Conservation (phyloP, 2,797 vertebrate species). For the Phataginus tetradactyla region DNA sequence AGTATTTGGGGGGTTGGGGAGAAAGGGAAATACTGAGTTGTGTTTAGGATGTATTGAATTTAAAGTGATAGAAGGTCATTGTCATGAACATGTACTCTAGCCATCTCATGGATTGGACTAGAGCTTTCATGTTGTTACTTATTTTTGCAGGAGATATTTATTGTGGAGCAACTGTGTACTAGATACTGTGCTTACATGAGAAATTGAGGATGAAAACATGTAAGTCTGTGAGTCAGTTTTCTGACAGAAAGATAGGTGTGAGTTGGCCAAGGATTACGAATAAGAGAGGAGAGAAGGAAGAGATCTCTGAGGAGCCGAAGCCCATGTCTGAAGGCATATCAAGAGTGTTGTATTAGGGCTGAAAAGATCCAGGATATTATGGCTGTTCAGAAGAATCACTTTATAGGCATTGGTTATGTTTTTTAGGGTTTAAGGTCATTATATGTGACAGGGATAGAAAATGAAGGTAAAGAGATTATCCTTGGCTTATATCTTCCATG, state of each 20-base stretch:
- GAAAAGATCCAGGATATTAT: background rate
- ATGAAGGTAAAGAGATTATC: constrained; percentile 23
- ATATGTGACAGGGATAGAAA: background rate
- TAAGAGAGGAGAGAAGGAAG: background rate
- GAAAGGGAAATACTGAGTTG: background rate
- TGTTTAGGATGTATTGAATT: background rate
- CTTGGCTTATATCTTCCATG: background rate
- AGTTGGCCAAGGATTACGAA: background rate
- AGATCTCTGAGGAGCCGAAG: background rate
- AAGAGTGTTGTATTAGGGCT: background rate
- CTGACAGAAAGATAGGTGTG: background rate
- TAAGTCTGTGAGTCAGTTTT: background rate
- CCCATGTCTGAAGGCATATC: background rate
- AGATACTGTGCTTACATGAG: background rate
- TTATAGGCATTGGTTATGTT: background rate
- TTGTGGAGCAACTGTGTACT: background rate
- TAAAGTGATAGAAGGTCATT: background rate
- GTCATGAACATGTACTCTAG: background rate
- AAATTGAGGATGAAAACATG: background rate
- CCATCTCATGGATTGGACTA: background rate
- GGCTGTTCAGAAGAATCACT: background rate
- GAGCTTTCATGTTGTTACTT: background rate
- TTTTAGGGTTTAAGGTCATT: constrained; percentile 1
- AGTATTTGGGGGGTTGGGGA: background rate
- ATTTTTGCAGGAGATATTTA: background rate